Base-by-base conservation (phyloP, 2,888 invertebrate genomes). In the Junonia oenone region DNA sequence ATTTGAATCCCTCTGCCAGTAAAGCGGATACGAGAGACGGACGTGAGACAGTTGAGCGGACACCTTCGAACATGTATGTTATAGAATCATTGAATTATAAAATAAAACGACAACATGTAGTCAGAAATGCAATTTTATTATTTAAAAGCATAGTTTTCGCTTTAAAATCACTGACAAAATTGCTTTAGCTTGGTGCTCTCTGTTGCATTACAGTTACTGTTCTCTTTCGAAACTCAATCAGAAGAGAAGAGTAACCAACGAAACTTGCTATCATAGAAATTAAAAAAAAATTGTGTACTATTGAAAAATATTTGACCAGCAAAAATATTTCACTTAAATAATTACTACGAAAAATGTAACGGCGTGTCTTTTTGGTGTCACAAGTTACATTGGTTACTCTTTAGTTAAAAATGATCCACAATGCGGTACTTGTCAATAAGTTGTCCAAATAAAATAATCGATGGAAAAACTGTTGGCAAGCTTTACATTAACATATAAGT, bases 71-170 rank as follows among this genome's bases (percentile, higher is more conserved):
- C 11, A 31, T 9, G 11, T 33, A n/a, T 33, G 17, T 6, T 6
- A 17, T 37, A 11, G 11, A 5, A 11, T 15, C 11, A 11, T 9
- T 17, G 17, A 17, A 3, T 35, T n/a, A 14, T 37, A 26, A 40
- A 67, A 63, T 64, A 63, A 63, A 56, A 45, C 15, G 26, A 40
- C 15, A 29, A 40, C 51, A 15, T 3, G 38, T 58, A 71, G 65
- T 81, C 69, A 67, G 79, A 84, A 85, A 85, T 85, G 84, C 85
- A 80, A 75, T 76, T 80, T 73, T 83, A 85, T 85, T 85, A 81
- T 77, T 81, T 69, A 75, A 76, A 84, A 84, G 84, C 85, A 79
- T 78, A 78, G 77, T 83, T 75, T 81, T 76, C 75, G 73, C 73
- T 70, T 71, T 69, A 72, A 72, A n/a, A 72, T 69, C 71, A 71